Evolutionary conservation across 1,140 invertebrate species (phyloP), one percentile per base, ranked within the genome.

Genomic region (Oedothorax gibbosus): DNA sequence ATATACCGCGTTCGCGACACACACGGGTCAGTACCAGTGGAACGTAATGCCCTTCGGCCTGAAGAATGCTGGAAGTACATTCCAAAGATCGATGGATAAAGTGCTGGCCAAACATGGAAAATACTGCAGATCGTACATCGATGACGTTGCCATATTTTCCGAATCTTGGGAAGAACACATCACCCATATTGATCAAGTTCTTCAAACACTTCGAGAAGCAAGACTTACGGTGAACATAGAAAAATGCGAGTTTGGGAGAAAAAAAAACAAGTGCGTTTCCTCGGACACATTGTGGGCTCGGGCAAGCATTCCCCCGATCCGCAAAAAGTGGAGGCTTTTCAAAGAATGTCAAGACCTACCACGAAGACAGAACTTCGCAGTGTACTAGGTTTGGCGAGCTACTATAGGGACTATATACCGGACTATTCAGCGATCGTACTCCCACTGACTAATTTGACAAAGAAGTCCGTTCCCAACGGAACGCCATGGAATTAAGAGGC

Each of bases 1-100:
- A 56, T 92, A 90, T 78, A 90, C 92, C 0, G 90, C 91, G 0
- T 92, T 92, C 35, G 35, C 5, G 35, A 35, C 35, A 35, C 35
- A 35, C 35, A 35, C 7, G 2, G 71, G 11, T 4, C 54, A 75
- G 35, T 57, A 57, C n/a, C 71, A 12, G 0, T 57, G 49, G 15
- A 75, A 75, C 12, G 71, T 75, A 8, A 11, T 57, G 35, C 2
- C 54, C 0, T 75, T 75, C 10, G 54, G 71, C 14, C 12, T 75
- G 4, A 56, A 75, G 35, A 75, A 75, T 57, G 53, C 71, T 12
- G 18, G 35, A 35, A 35, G 35, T 35, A 35, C 35, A 35, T 75
- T 75, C n/a, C 20, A 75, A 35, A 75, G 21, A 49, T 12, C 51
- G 0, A 75, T 75, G 9, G 51, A 75, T 35, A 75, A 57, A 3